phyloP scores from a whole-genome alignment of 92 coral and sea anemone species.

The Actinernus sp. region DNA sequence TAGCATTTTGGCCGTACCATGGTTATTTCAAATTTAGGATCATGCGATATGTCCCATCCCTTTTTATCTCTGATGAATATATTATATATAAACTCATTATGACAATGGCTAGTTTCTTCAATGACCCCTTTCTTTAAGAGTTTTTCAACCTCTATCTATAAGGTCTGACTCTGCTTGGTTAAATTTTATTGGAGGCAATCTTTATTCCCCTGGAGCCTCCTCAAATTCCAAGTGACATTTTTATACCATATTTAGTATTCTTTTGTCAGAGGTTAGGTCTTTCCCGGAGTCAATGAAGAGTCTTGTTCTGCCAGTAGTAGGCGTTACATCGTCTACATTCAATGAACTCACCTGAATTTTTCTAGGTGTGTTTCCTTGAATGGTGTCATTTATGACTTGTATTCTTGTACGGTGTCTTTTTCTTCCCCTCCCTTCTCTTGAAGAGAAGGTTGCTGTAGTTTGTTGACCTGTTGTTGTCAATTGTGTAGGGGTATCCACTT shows the following conservation, averaged over 20 bases:
- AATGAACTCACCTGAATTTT: slow-evolving; percentile 15
- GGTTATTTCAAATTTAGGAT: too few species aligned
- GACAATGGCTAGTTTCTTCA: too few species aligned
- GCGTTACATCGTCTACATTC: neutral
- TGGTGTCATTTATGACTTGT: neutral
- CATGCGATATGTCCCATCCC: too few species aligned
- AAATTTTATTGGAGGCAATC: neutral
- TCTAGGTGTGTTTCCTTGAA: neutral
- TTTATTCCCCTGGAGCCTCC: neutral
- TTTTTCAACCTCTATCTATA: neutral
- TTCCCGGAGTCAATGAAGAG: slow-evolving; percentile 5
- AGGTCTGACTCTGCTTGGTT: slow-evolving; percentile 6
- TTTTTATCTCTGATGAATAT: too few species aligned
- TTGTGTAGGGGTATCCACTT: neutral
- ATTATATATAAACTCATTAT: too few species aligned
- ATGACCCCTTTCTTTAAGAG: neutral
- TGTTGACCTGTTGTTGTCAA: neutral
- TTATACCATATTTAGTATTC: slow-evolving; percentile 13
- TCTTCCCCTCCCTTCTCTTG: slow-evolving; percentile 15
- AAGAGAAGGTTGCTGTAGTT: slow-evolving; percentile 14
- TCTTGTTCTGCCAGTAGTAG: slow-evolving; percentile 11
- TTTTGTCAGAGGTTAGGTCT: slow-evolving; percentile 7
- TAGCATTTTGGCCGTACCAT: too few species aligned
- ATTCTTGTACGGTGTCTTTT: slow-evolving; percentile 2
- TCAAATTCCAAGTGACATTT: slow-evolving; percentile 17